A percentile compares a stretch with the other conserved stretches of the same genome.
Evolutionary conservation across 1,140 invertebrate species (phyloP).

Genomic region (Watersipora subatra): DNA sequence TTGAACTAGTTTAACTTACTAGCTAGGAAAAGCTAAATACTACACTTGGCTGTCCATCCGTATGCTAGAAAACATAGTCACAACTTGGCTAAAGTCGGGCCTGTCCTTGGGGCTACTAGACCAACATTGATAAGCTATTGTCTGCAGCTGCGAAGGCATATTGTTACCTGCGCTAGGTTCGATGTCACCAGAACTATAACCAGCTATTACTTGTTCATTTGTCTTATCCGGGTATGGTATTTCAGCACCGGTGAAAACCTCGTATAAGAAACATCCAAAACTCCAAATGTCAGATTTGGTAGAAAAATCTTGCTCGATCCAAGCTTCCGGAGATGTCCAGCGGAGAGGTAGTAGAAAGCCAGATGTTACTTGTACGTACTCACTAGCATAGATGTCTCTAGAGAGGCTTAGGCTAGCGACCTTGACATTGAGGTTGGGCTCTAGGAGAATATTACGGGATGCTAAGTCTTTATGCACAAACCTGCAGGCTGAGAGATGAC

Average conservation of each 20-base stretch:
- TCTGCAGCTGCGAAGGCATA: constrained; percentile 44
- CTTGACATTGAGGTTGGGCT: constrained; percentile 67
- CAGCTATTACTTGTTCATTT: constrained; percentile 50
- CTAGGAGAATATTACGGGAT: constrained; percentile 78
- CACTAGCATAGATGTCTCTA: constrained; percentile 68
- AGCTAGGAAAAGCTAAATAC: too few species aligned
- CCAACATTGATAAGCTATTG: constrained; percentile 50
- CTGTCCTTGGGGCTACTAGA: constrained; percentile 51
- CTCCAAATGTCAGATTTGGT: constrained; percentile 36
- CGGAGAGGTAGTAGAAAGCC: constrained; percentile 54
- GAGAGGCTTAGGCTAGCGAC: constrained; percentile 64
- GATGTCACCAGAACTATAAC: constrained; percentile 22
- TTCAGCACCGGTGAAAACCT: constrained; percentile 33
- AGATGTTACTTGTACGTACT: constrained; percentile 52
- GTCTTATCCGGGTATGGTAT: constrained; percentile 25
- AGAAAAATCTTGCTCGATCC: constrained; percentile 57
- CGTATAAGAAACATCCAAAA: constrained; percentile 36
- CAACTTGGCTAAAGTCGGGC: constrained; percentile 39
- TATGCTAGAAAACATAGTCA: neutral
- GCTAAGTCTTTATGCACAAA: constrained; percentile 77
- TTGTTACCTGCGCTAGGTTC: constrained; percentile 13
- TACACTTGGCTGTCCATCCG: too few species aligned
- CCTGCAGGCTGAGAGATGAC: constrained; percentile 59
- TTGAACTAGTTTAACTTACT: too few species aligned
- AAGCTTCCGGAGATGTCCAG: constrained; percentile 76